Evolutionary conservation across 2,113 vertebrate genomes (phyloP), one percentile per base, ranked within the genome.

Genomic region (Ptilorrhoa leucosticta): DNA sequence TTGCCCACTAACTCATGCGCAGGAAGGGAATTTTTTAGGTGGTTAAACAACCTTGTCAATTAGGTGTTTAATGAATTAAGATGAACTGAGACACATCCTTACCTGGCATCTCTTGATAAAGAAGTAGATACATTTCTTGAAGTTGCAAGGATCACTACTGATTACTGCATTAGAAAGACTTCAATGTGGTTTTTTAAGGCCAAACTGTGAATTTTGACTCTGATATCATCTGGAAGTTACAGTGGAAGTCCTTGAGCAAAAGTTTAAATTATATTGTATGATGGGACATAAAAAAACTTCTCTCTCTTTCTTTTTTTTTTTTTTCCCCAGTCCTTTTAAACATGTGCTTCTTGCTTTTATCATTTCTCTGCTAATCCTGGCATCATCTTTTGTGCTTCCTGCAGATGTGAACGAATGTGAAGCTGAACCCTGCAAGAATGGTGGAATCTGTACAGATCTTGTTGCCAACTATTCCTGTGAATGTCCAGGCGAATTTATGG

Each of bases 401-500:
- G 47, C 56, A 99, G 99, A 99, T 97, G 98, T 99, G 87, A 99
- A 99, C 87, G 99, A 99, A 98, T 99, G 99, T 66, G 99, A 99
- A 97, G 97, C 98, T 9, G 98, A 99, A 45, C 99, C 99, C 5
- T 99, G 99, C 97, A 99, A 98, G 98, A 99, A 99, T 77, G 98
- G 99, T 37, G 99, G 99, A 48, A 98, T 99, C 94, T 99, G 99
- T 95, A 99, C 99, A 58, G 99, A 99, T 90, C 98, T 99, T 7
- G 98, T 99, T 95, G 99, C 99, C 87, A 99, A 99, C 97, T 99
- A 99, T 95, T 99, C 99, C 78, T 99, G 99, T 84, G 99, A 99
- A 87, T 99, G 99, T 85, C 99, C 99, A 6, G 99, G 99, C 7
- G 99, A 99, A 98, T 99, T 99, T 97, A 99, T 99, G 99, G 99